Percentiles rank a stretch among this genome's conserved stretches.
Evolutionary conservation across 1,140 invertebrate genomes (phyloP).

Genomic region (Anoplophora glabripennis): DNA sequence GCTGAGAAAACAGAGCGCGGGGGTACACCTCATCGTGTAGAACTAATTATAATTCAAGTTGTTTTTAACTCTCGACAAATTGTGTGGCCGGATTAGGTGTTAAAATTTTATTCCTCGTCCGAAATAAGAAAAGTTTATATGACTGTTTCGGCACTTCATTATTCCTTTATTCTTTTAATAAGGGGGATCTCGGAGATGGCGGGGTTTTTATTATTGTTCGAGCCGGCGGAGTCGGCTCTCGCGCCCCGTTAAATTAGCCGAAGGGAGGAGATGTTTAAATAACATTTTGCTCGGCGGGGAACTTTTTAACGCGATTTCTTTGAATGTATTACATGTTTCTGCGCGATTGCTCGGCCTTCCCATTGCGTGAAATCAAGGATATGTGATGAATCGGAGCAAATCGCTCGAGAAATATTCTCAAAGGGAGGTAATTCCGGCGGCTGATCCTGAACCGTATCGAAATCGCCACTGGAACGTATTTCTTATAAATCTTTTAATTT

Average conservation of each 20-base stretch:
- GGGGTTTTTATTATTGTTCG: background rate
- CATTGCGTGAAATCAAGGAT: too few species aligned
- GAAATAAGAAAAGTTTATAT: conserved; percentile 35
- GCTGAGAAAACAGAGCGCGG: background rate
- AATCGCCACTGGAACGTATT: too few species aligned
- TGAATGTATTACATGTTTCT: too few species aligned
- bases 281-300: too few species aligned
- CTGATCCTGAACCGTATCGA: too few species aligned
- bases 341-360: too few species aligned
- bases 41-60: conserved; percentile 26
- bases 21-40: conserved; percentile 10
- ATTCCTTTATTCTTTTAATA: conserved; percentile 25
- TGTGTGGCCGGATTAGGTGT: conserved; percentile 27
- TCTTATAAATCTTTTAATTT: too few species aligned
- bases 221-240: background rate
- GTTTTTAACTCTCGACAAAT: conserved; percentile 27
- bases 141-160: conserved; percentile 27
- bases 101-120: conserved; percentile 29
- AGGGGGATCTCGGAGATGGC: background rate
- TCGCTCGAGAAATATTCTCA: too few species aligned
- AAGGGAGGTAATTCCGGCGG: too few species aligned
- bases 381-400: too few species aligned
- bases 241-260: background rate
- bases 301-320: too few species aligned
- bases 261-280: background rate